Evolutionary conservation across 2,113 vertebrate genomes (phyloP).

Genomic region (Lagopus muta): DNA sequence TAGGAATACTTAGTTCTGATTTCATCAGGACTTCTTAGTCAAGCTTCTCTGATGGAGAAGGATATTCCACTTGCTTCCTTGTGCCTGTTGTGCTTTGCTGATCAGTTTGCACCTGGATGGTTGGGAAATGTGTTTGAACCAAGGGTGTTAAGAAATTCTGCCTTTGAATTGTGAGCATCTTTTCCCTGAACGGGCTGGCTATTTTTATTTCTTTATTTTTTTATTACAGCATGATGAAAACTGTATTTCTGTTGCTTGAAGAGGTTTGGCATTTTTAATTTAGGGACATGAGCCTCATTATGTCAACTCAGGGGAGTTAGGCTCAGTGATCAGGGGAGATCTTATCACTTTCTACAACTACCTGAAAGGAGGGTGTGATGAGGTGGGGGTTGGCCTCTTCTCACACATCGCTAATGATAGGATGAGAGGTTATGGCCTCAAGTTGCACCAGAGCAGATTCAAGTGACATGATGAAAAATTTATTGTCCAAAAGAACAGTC

Average conservation of each 20-base stretch:
- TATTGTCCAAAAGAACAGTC: no score
- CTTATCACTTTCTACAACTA: no score
- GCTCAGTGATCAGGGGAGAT: no score
- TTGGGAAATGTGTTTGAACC: not conserved
- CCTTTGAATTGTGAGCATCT: not conserved
- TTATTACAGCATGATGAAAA: not conserved
- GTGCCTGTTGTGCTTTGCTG: not conserved
- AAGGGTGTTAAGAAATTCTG: not conserved
- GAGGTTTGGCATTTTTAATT: not conserved
- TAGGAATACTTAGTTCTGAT: not conserved
- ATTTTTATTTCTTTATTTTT: not conserved
- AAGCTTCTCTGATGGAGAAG: not conserved
- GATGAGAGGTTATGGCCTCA: no score
- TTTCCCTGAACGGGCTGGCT: not conserved
- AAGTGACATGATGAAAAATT: no score
- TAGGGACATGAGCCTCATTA: not conserved
- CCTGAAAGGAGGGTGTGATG: no score
- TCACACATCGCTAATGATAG: no score
- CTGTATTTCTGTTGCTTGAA: not conserved
- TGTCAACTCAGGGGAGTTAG: no score
- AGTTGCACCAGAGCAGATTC: no score
- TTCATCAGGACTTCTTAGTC: not conserved
- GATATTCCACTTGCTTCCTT: not conserved
- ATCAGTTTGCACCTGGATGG: not conserved
- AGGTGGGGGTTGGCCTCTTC: no score